phyloP scores from a whole-genome alignment of 2,797 vertebrate species.

The Darevskia mixta region DNA sequence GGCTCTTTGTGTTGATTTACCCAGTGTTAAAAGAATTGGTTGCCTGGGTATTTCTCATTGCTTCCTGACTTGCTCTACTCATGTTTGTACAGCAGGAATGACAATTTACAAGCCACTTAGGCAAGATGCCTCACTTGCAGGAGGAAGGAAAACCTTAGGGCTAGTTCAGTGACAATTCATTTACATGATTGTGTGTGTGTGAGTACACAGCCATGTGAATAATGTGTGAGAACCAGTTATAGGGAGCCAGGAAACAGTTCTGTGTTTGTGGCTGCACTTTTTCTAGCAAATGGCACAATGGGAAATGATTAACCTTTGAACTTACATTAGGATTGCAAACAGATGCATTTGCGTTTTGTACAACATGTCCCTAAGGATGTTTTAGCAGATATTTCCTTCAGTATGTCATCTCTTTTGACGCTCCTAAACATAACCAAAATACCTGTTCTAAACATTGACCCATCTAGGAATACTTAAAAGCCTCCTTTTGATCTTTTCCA shows the following conservation, averaged over 20 bases:
- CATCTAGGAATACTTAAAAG: not conserved
- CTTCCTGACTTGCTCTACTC: too few species aligned
- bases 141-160: too few species aligned
- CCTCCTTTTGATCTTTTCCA: not conserved
- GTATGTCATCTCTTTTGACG: not conserved
- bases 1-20: not conserved
- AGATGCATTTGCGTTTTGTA: not conserved
- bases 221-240: not conserved
- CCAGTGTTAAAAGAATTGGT: not conserved
- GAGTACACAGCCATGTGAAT: not conserved
- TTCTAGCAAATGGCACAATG: not conserved
- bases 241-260: not conserved
- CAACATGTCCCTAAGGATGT: not conserved
- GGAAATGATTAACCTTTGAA: not conserved
- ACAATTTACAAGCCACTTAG: too few species aligned
- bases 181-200: too few species aligned
- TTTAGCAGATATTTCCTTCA: not conserved
- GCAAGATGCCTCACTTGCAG: too few species aligned
- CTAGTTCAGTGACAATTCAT: too few species aligned
- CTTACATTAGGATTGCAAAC: not conserved
- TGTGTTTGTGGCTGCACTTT: not conserved
- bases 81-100: too few species aligned
- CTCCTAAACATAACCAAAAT: not conserved
- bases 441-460: not conserved
- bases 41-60: too few species aligned